A percentile compares a stretch with the other conserved stretches of the same genome.
phyloP scores from a whole-genome alignment of 2,113 vertebrate species.

The Ivindomyrus marchei region DNA sequence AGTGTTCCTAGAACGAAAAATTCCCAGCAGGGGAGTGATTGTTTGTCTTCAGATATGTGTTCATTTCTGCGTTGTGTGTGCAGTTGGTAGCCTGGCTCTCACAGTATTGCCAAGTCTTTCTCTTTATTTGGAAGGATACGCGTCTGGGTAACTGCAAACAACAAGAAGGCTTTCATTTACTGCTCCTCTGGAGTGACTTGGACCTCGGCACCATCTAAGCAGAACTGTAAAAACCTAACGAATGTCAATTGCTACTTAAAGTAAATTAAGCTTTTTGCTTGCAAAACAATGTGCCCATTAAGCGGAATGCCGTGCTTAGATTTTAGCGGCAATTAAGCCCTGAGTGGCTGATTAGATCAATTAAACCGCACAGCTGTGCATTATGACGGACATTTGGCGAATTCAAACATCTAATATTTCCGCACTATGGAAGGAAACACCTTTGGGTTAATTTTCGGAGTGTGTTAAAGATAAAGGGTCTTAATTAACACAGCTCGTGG shows the following conservation, averaged over 20 bases:
- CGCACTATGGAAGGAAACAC: conserved; percentile 47
- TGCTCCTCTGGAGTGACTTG: not conserved
- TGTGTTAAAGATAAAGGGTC: conserved; percentile 41
- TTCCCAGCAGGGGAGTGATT: not conserved
- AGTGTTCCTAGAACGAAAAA: not conserved
- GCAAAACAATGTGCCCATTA: conserved; percentile 31
- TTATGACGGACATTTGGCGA: conserved; percentile 52
- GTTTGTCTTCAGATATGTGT: not conserved
- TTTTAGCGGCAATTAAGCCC: conserved; percentile 43
- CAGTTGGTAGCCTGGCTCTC: not conserved
- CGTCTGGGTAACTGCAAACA: not conserved
- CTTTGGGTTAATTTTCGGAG: conserved; percentile 52
- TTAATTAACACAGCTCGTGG: conserved; percentile 30
- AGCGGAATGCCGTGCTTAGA: conserved; percentile 26
- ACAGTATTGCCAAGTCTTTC: not conserved
- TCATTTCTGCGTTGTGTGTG: not conserved
- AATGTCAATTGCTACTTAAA: conserved; percentile 1
- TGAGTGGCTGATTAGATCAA: conserved; percentile 53
- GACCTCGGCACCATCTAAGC: not conserved
- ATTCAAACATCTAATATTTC: conserved; percentile 52
- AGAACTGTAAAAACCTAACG: not conserved
- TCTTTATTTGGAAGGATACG: not conserved
- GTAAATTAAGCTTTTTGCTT: conserved; percentile 24
- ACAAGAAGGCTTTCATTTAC: not conserved
- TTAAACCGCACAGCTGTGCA: conserved; percentile 61